phyloP scores from a whole-genome alignment of 2,797 vertebrate species.

The Lutjanus argentimaculatus region DNA sequence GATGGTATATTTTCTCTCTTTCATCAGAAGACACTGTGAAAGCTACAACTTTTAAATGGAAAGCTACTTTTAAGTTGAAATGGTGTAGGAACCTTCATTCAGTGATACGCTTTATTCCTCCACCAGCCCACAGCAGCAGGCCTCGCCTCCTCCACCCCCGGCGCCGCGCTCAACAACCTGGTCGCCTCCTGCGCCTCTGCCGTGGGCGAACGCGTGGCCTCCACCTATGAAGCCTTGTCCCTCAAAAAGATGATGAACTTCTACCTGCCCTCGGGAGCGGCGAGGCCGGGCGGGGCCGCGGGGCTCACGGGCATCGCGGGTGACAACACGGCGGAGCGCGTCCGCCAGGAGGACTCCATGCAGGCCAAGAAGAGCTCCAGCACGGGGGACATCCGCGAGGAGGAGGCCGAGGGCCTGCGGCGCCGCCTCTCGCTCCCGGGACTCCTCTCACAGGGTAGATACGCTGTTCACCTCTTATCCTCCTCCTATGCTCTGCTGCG shows the following conservation, averaged over 20 bases:
- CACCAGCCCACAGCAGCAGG: conserved; percentile 61
- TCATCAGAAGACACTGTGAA: too few species aligned
- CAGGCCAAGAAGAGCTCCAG: conserved; percentile 98
- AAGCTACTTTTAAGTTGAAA: too few species aligned
- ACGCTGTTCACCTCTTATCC: conserved; percentile 85
- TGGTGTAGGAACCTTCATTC: too few species aligned
- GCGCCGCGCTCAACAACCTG: conserved; percentile 93
- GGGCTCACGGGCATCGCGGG: conserved; percentile 47
- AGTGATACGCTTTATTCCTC: neutral
- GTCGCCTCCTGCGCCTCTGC: conserved; percentile 95
- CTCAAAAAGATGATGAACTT: conserved; percentile 96
- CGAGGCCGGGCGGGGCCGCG: conserved; percentile 13
- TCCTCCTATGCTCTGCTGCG: conserved; percentile 76
- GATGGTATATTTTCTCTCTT: too few species aligned
- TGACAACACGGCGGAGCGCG: conserved; percentile 78
- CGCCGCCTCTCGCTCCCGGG: conserved; percentile 97
- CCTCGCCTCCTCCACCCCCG: conserved; percentile 79
- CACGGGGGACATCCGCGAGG: conserved; percentile 95
- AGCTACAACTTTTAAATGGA: too few species aligned
- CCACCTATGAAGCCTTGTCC: conserved; percentile 95
- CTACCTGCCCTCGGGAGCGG: conserved; percentile 83
- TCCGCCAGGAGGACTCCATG: conserved; percentile 89
- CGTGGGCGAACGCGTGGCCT: conserved; percentile 93
- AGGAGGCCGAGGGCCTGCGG: conserved; percentile 91
- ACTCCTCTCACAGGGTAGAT: conserved; percentile 96